Conservation (phyloP, 2,797 vertebrate species). For the Todus mexicanus region DNA sequence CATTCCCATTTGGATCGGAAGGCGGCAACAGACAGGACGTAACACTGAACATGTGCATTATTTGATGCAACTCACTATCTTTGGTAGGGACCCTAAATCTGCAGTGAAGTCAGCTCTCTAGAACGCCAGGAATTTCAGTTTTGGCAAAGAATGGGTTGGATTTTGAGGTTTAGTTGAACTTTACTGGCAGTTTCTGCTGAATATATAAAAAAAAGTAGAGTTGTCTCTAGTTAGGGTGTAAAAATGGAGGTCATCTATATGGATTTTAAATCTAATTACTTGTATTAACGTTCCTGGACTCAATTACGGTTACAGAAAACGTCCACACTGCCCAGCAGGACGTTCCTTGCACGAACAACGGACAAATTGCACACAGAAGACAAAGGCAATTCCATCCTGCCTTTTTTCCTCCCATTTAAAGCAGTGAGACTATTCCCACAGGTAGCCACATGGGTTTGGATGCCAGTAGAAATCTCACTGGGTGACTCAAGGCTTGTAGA, state of each 20-base stretch:
- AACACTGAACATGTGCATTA: conserved; percentile 13
- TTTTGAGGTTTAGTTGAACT: not conserved
- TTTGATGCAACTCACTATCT: not conserved
- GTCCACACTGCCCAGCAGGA: not conserved
- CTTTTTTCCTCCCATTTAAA: not conserved
- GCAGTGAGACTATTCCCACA: not conserved
- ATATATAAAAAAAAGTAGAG: not conserved
- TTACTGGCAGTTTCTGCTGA: not conserved
- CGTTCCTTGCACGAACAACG: not conserved
- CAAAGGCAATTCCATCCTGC: not conserved
- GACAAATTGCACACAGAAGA: not conserved
- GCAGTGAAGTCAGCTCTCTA: not conserved
- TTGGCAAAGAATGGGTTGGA: conserved; percentile 38
- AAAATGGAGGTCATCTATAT: not conserved
- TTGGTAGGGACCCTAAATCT: conserved; percentile 33
- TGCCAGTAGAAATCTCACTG: not conserved
- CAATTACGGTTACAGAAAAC: not conserved
- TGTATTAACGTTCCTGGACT: not conserved
- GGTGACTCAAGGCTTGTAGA: not conserved
- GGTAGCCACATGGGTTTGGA: not conserved
- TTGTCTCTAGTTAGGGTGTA: not conserved
- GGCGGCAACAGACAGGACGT: conserved; percentile 44
- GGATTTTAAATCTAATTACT: not conserved
- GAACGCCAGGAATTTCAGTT: not conserved
- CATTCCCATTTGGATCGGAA: conserved; percentile 4